Base-by-base conservation (phyloP, 92 coral and sea anemone species). In the Phenganax subtilis region DNA sequence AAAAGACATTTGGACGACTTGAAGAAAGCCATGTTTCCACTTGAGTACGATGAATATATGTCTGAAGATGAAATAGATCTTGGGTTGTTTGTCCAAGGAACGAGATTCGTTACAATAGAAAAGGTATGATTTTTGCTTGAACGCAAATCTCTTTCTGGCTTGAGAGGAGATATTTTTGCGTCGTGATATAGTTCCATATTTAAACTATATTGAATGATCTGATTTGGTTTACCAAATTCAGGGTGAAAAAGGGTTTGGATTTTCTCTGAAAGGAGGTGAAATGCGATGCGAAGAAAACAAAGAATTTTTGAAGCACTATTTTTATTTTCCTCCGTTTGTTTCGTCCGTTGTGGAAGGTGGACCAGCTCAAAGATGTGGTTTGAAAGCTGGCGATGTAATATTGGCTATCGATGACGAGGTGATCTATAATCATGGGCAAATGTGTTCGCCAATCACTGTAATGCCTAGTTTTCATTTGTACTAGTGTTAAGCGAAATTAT, bases 341-440 rank as follows among this genome's bases (percentile, higher is more conserved):
- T 87, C 97, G 0, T 87, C 89, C 72, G 86, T 92, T 54, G 86
- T 80, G 37, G 87, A 88, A 9, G 91, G 89, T 14, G 89, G 96
- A 27, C 77, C 84, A 10, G 97, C 97, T 16, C 92, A 88, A 30
- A 93, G 97, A 73, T 80, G 69, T 69, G 96, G 93, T 61, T 85
- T 96, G 16, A 85, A 84, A 10, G 88, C 88, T 59, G 99, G 99
- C 51, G 99, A 96, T 79, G 88, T 89, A 11, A 88, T 96, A 80
- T 90, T 96, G 58, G 97, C 99, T 47, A 89, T 92, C 9, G 92
- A 96, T 86, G 97, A 96, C 81, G 83, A 90, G 88, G 99, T 96
- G 81, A 54, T 15, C 12, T 10, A 28, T 51, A 20, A 29, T 14
- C 27, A 75, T 17, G 84, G 44, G 25, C 25, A 37, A 28, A 9